phyloP scores from a whole-genome alignment of 2,797 vertebrate species.

The Intellagama lesueurii region DNA sequence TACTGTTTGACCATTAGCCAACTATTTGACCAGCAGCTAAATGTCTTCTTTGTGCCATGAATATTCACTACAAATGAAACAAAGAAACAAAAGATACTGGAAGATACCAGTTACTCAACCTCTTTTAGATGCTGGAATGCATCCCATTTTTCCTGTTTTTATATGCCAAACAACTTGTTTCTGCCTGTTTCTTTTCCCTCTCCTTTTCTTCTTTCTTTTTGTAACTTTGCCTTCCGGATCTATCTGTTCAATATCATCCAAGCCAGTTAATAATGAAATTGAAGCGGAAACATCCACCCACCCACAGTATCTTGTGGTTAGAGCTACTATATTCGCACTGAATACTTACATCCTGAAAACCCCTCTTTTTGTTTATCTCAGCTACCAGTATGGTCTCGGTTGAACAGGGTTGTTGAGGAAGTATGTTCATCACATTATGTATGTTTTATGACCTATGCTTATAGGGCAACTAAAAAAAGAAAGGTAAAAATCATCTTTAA shows the following conservation, averaged over 20 bases:
- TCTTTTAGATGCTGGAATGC: background rate
- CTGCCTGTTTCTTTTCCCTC: background rate
- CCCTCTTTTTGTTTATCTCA: slow-evolving; percentile 14
- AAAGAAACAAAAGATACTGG: background rate
- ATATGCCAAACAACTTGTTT: background rate
- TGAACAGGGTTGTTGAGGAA: background rate
- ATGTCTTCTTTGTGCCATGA: too few relatives aligned
- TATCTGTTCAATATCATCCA: background rate
- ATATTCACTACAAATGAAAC: background rate
- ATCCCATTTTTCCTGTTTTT: background rate
- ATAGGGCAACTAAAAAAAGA: background rate
- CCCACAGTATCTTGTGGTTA: slow-evolving; percentile 21
- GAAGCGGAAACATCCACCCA: slow-evolving; percentile 30
- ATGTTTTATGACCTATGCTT: background rate
- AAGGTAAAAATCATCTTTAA: background rate
- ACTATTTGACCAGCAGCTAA: too few relatives aligned
- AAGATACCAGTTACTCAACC: background rate
- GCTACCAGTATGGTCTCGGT: background rate
- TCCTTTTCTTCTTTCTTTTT: background rate
- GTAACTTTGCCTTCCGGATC: background rate
- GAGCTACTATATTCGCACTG: slow-evolving; percentile 11
- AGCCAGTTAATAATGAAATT: slow-evolving; percentile 3
- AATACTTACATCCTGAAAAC: slow-evolving; percentile 25
- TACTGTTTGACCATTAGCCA: too few relatives aligned
- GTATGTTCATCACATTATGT: background rate